Evolutionary conservation across 2,888 invertebrate species (phyloP).

Genomic region (Abrostola tripartita): DNA sequence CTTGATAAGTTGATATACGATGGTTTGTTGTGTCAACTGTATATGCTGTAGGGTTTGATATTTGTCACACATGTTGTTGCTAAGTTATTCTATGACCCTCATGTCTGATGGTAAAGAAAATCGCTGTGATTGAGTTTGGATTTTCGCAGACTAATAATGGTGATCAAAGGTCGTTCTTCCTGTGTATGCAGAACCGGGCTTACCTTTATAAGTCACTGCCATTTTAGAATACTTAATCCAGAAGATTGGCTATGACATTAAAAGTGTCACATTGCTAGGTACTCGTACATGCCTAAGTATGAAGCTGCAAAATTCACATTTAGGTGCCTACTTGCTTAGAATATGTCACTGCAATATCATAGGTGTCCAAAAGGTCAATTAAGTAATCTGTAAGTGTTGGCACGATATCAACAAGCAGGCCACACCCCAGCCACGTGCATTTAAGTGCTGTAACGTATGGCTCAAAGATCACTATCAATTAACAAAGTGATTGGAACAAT

Average conservation of each 20-base stretch:
- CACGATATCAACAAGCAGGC: conserved; percentile 7
- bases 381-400: conserved; percentile 14
- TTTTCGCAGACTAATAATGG: no score
- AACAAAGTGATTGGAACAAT: conserved; percentile 22
- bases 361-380: conserved; percentile 26
- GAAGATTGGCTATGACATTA: no score
- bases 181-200: no score
- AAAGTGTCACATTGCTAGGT: no score
- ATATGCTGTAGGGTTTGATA: neutral
- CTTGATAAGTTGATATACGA: conserved; percentile 13
- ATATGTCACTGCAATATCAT: conserved; percentile 17
- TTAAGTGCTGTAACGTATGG: conserved; percentile 5
- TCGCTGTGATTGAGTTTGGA: no score
- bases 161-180: no score
- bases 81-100: no score
- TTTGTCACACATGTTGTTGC: no score
- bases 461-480: conserved; percentile 27
- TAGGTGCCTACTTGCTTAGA: neutral
- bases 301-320: no score
- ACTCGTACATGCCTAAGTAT: neutral
- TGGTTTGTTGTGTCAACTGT: conserved; percentile 36
- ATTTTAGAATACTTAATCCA: no score
- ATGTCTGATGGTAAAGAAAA: no score
- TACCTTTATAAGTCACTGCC: no score
- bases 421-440: conserved; percentile 34